Percentiles rank a stretch among this genome's conserved stretches.
These are phyloP conservation scores for Gonatopus flavifemur DNA, from an alignment of 1,140 invertebrate species.

Conservation along the genomic window DNA sequence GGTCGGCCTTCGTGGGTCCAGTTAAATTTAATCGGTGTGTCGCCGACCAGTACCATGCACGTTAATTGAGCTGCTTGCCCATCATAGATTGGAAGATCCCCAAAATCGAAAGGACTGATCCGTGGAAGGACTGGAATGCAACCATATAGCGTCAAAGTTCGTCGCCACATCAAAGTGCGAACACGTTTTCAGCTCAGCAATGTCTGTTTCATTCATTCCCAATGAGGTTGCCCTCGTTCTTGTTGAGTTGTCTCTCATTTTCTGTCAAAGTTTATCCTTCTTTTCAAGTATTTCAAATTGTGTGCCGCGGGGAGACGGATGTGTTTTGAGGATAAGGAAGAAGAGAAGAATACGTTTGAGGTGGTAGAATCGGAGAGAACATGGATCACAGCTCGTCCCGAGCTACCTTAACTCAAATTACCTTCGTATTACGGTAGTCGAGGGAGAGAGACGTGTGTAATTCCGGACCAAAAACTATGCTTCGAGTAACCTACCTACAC, in stretches of 20 bases:
- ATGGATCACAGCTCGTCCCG: slow-evolving; percentile 15
- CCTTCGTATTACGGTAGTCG: slow-evolving; percentile 18
- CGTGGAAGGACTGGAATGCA: slow-evolving; percentile 69
- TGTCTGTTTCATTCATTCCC: too few species aligned
- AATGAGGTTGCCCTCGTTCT: too few species aligned
- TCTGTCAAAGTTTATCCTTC: not conserved
- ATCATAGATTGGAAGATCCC: slow-evolving; percentile 64
- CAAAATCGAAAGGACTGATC: slow-evolving; percentile 71
- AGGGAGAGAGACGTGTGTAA: slow-evolving; percentile 12
- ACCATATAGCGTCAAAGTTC: too few species aligned
- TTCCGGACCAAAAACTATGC: slow-evolving; percentile 24
- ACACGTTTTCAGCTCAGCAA: too few species aligned
- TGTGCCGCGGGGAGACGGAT: not conserved
- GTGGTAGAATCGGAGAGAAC: slow-evolving; percentile 6
- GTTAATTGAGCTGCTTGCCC: slow-evolving; percentile 71
- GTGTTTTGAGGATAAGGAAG: too few species aligned
- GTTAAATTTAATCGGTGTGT: slow-evolving; percentile 67
- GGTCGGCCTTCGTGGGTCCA: slow-evolving; percentile 64
- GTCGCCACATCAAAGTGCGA: too few species aligned
- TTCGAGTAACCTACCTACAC: slow-evolving; percentile 29
- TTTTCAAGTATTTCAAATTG: not conserved
- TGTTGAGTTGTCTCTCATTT: not conserved
- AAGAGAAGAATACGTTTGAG: not conserved
- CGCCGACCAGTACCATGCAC: slow-evolving; percentile 71
- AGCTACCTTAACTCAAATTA: slow-evolving; percentile 18